Conservation (phyloP, 2,888 invertebrate genomes). For the Isoperla grammatica region DNA sequence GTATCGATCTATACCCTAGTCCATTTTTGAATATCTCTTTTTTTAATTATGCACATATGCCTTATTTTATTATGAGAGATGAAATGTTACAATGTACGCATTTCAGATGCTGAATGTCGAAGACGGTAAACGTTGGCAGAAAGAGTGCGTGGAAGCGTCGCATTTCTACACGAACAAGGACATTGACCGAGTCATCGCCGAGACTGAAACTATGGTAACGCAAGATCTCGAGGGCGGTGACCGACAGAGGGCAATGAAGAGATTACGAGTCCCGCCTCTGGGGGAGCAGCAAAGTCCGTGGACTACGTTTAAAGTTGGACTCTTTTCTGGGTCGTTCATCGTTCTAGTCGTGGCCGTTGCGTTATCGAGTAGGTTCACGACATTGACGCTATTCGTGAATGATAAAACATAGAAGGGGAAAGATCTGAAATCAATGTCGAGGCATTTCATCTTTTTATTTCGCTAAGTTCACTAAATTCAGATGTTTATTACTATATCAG, state of each 20-base stretch:
- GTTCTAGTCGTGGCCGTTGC: slow-evolving; percentile 67
- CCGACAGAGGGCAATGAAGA: slow-evolving; percentile 80
- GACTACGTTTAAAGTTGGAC: slow-evolving; percentile 78
- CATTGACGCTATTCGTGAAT: too few relatives aligned
- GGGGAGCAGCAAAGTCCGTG: slow-evolving; percentile 78
- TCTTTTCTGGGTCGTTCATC: slow-evolving; percentile 76
- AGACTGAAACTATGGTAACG: slow-evolving; percentile 68
- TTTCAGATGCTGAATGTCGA: slow-evolving; percentile 57
- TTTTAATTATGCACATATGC: too few relatives aligned
- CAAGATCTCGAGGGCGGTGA: slow-evolving; percentile 71
- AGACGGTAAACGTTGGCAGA: slow-evolving; percentile 71
- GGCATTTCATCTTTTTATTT: too few relatives aligned
- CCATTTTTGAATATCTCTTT: too few relatives aligned
- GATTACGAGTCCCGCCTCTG: slow-evolving; percentile 76
- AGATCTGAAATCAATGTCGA: too few relatives aligned
- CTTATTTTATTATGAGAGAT: too few relatives aligned
- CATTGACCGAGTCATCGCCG: slow-evolving; percentile 74
- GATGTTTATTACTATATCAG: too few relatives aligned
- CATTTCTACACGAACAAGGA: slow-evolving; percentile 81
- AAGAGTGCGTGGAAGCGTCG: slow-evolving; percentile 72
- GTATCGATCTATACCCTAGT: too few relatives aligned
- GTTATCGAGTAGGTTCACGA: slow-evolving; percentile 59
- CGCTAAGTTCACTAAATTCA: too few relatives aligned
- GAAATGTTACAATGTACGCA: too few relatives aligned
- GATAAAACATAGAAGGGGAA: too few relatives aligned